Base-by-base conservation (phyloP, 2,888 invertebrate genomes). In the Blastobasis adustella region DNA sequence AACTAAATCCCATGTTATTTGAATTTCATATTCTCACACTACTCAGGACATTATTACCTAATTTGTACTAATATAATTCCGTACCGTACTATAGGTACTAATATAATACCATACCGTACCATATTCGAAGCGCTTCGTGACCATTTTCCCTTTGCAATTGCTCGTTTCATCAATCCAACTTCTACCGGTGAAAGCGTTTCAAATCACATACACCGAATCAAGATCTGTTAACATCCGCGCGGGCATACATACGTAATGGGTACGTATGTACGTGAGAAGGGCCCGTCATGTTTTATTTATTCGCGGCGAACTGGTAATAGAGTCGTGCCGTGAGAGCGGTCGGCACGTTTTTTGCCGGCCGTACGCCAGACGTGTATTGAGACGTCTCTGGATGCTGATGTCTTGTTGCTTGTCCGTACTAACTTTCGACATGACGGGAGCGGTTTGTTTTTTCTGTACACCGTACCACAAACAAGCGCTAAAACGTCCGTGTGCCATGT, bases 281-380 rank as follows among this genome's bases (percentile, higher is more conserved):
- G 85, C 82, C 75, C 85, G 76, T 85, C 87, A 88, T 88, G 88
- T 88, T 87, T 88, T 88, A 88, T 88, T 87, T 88, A 88, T 88
- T 80, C 76, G 80, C 81, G 71, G 52, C 76, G 73, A 77, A 80
- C 79, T 79, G 69, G 84, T 86, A 87, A 88, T 88, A 88, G 86
- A 87, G 88, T 84, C 84, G 86, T 84, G 82, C 79, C 81, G 83
- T 86, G 86, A 82, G 88, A 85, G 76, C 82, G 79, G 73, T 75
- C 77, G 77, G 76, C 73, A 72, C 75, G 82, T 88, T 88, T 88
- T 88, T 87, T 87, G 82, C 81, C 76, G 74, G 73, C 78, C 67
- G 76, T 71, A 75, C 64, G 64, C 72, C 72, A 68, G 65, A 65
- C 76, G 68, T 69, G 82, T 85, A 87, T 87, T 87, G 86, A 88